A percentile compares a stretch with the other conserved stretches of the same genome.
Evolutionary conservation across 2,888 invertebrate genomes (phyloP).

Genomic region (Lithophane ornitopus): DNA sequence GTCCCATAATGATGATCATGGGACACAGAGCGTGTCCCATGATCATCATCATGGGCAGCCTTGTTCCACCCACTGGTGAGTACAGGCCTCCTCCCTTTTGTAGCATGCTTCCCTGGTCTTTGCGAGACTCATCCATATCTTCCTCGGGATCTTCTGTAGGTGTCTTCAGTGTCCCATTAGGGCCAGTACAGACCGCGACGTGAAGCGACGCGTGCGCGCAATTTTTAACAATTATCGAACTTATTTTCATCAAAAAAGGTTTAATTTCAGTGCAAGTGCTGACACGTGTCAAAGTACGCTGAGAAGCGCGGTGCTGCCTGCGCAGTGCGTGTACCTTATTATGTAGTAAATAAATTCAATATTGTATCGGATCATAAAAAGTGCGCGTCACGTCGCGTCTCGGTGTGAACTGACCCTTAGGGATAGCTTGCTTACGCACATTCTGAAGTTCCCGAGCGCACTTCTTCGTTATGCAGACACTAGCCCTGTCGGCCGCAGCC

Average conservation of each 20-base stretch:
- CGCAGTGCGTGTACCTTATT: too few relatives aligned
- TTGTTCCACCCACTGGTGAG: neutral
- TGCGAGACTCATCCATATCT: neutral
- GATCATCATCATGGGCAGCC: neutral
- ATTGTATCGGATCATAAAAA: too few relatives aligned
- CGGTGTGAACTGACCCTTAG: too few relatives aligned
- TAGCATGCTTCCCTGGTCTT: neutral
- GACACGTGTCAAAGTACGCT: too few relatives aligned
- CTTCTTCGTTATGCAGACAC: neutral
- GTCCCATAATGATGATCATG: neutral
- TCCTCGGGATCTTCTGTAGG: neutral
- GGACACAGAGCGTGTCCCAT: neutral
- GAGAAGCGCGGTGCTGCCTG: too few relatives aligned
- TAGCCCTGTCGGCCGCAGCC: neutral
- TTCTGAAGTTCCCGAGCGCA: neutral
- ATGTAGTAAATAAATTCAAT: too few relatives aligned
- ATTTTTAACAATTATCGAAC: too few relatives aligned
- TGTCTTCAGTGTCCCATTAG: neutral
- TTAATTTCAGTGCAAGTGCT: too few relatives aligned
- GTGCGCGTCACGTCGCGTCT: too few relatives aligned
- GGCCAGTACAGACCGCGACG: too few relatives aligned
- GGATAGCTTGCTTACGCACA: neutral
- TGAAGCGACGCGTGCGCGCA: too few relatives aligned
- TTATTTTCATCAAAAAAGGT: too few relatives aligned
- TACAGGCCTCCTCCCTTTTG: neutral